Evolutionary conservation across 2,113 vertebrate genomes (phyloP), one percentile per base, ranked within the genome.

Genomic region (Amblyornis subalaris): DNA sequence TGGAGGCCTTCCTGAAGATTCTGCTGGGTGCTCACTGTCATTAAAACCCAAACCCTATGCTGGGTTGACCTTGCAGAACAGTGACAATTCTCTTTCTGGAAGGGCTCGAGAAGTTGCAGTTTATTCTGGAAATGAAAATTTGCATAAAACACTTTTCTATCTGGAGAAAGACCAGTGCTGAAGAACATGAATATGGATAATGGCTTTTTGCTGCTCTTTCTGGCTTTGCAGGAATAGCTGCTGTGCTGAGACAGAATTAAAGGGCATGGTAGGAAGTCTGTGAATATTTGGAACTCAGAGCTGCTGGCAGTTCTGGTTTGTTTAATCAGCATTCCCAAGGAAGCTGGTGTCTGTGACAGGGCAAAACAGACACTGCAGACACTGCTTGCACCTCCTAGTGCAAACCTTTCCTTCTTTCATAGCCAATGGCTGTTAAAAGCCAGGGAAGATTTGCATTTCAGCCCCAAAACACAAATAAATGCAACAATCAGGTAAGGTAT

Each of bases 161-260:
- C 64, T 80, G 85, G 80, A 89, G 77, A 53, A 86, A 15, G 7
- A 70, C 14, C 65, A 67, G 2, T 70, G 44, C 64, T 86, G 80
- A 28, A 88, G 71, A 79, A 51, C 64, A 88, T 91, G 84, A 96
- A 93, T 93, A 83, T 92, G 85, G 64, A 93, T 88, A 60, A 82
- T 40, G 44, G 58, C 62, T 58, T 76, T 95, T 66, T 85, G 66
- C 50, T 89, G 58, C 51, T 76, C 77, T 89, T 76, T 44, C 62
- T 85, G 67, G 29, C 54, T 88, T 75, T 95, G 71, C 61, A 79
- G 66, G 48, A 78, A 65, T 24, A 65, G 74, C 71, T 92, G 62
- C 53, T 81, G n/a, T 42, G 53, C 80, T 65, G 78, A 94, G 71
- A 74, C 67, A 73, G 47, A 85, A 58, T 18, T 54, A 76, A 91